Base-by-base conservation (phyloP, 2,888 invertebrate species). In the Caenorhabditis plicata region DNA sequence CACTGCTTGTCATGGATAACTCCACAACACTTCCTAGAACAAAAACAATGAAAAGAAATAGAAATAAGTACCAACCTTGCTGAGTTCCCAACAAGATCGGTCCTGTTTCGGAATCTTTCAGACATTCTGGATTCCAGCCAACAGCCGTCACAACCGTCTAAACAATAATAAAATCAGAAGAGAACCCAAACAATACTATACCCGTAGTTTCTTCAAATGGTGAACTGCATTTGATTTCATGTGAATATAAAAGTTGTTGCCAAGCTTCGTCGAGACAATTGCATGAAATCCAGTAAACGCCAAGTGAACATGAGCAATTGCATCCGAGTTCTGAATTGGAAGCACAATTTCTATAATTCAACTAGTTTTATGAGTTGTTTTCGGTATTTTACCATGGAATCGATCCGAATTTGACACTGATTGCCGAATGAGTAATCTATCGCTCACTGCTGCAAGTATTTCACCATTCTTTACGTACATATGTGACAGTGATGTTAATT, bases 221-320 rank as follows among this genome's bases (percentile, higher is more conserved):
- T 64, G 63, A 1, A 58, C 40, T 0, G 47, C 33, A 27, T 58
- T 54, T 0, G 57, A 47, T 17, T 67, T 65, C 50, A 70, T 40
- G 51, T 77, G 58, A 36, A 75, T 29, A 46, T 78, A 79, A 57
- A 71, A 77, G 54, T 76, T 79, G 3, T 77, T 68, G 8, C 77
- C 79, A 2, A 43, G 39, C 35, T 52, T 60, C 15, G 73, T 65
- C 42, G 72, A 71, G 29, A 79, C 63, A 20, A 78, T 51, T 1
- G 73, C 69, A 29, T 75, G 75, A 22, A 55, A 53, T 2, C 75
- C 78, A 36, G 60, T 67, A 4, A 62, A 66, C n/a, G 75, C 73
- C 2, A 75, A 46, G 44, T 77, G 77, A 19, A 78, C 48, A 23
- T 71, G 47, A 3, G 66, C 60, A 17, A 75, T 64, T 20, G 62